phyloP scores from a whole-genome alignment of 2,888 invertebrate genomes.

The Podabrus alpinus region DNA sequence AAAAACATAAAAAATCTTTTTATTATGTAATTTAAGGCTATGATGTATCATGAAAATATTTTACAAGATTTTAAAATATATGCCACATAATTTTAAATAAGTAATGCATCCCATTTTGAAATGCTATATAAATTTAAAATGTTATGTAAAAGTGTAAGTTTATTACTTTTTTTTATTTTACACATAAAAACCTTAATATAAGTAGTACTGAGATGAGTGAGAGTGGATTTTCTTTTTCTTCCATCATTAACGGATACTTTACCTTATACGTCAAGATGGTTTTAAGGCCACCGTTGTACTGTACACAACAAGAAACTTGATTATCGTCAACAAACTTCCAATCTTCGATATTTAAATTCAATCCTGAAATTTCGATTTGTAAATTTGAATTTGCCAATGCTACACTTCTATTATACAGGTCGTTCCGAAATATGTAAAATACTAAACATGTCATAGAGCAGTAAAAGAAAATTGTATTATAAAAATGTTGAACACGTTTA shows the following conservation, averaged over 20 bases:
- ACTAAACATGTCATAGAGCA: neutral
- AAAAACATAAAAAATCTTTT: neutral
- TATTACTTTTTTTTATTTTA: neutral
- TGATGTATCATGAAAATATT: neutral
- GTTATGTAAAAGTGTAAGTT: neutral
- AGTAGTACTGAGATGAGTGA: neutral
- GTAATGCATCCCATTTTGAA: neutral
- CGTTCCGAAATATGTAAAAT: neutral
- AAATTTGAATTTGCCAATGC: neutral
- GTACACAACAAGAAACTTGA: neutral
- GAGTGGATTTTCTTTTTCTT: neutral
- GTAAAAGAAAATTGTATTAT: neutral
- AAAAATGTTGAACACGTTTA: neutral
- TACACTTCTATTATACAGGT: neutral
- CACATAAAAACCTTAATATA: neutral
- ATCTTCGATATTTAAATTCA: neutral
- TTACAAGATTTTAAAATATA: neutral
- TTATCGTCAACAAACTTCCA: neutral
- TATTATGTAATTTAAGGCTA: slow-evolving; percentile 1
- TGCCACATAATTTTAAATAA: neutral
- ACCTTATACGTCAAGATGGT: neutral
- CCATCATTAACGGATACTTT: neutral
- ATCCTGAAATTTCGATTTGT: neutral
- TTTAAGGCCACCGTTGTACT: no score
- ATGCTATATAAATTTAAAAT: neutral